Base-by-base conservation (phyloP, 1,140 invertebrate species). In the Gonioctena quinquepunctata region DNA sequence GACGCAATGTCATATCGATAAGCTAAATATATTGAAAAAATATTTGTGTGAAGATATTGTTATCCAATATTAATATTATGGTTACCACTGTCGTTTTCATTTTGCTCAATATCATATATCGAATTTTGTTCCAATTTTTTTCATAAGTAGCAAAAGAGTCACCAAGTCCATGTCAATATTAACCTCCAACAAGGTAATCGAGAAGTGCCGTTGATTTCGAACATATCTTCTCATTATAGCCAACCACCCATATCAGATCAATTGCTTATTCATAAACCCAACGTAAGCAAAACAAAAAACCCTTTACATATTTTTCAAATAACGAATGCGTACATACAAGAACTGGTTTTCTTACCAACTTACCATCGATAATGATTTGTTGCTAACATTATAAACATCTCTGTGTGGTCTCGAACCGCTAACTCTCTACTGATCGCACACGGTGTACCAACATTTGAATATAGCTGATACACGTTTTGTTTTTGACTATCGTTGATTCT, bases 361-460 rank as follows among this genome's bases (percentile, higher is more conserved):
- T 48, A 49, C 33, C 61, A 49, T 48, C 61, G 61, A 63, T 63
- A 63, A 63, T 63, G 61, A 63, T 63, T 63, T 63, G 61, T 63
- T 63, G 61, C 28, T 33, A 63, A 23, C 61, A 23, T 48, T 63
- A 49, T 42, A 19, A 48, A 49, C 28, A 48, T 63, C 61, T 49
- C 61, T 63, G 61, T 63, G 61, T 63, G 61, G 61, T 63, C 61
- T 48, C 18, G 27, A 63, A 63, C 61, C 61, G 61, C 61, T 63
- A 63, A 26, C 56, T 59, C 25, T 25, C 27, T 63, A 21, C 19
- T 22, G 28, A 48, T 63, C 28, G 61, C 61, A 63, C 61, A 49
- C 61, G 33, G 61, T 49, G 28, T 22, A 63, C 33, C 33, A 33
- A 62, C 28, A 48, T 59, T 59, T 59, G 26, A 59, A 59, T 59